phyloP scores from a whole-genome alignment of 2,888 invertebrate genomes.

The Penaeus monodon region DNA sequence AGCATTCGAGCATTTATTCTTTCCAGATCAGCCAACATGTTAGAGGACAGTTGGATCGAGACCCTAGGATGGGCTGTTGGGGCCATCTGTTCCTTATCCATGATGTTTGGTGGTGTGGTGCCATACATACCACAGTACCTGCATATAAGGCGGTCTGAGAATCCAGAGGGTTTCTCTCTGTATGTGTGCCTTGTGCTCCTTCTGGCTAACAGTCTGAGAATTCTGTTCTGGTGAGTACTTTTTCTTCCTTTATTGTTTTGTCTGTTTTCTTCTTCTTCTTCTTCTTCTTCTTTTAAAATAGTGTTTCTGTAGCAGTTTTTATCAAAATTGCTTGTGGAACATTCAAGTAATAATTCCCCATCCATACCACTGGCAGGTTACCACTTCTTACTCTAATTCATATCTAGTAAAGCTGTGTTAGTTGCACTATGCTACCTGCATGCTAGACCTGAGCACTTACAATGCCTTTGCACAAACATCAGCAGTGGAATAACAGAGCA shows the following conservation, averaged over 20 bases:
- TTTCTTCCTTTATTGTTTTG: background rate
- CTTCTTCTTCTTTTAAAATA: too few species aligned
- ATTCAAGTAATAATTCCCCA: too few species aligned
- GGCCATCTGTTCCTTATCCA: conserved; percentile 73
- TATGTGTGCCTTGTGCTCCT: conserved; percentile 95
- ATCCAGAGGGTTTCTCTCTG: conserved; percentile 90
- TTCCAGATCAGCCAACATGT: conserved; percentile 40
- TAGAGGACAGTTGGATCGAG: conserved; percentile 40
- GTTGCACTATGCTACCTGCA: too few species aligned
- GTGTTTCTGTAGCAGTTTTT: too few species aligned
- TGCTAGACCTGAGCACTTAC: too few species aligned
- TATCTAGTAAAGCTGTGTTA: too few species aligned
- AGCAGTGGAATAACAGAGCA: too few species aligned
- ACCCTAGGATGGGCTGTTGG: conserved; percentile 41
- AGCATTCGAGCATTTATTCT: background rate
- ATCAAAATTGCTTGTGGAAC: too few species aligned
- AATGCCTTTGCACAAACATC: too few species aligned
- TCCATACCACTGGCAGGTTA: too few species aligned
- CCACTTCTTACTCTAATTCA: too few species aligned
- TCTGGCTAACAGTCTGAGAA: conserved; percentile 95
- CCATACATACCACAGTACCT: conserved; percentile 97
- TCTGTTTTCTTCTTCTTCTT: too few species aligned
- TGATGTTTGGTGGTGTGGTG: conserved; percentile 94
- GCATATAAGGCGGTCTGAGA: conserved; percentile 84
- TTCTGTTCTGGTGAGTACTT: conserved; percentile 92